These are phyloP conservation scores for Amphiprion percula DNA, from an alignment of 2,113 vertebrate species.

Conservation along the genomic window DNA sequence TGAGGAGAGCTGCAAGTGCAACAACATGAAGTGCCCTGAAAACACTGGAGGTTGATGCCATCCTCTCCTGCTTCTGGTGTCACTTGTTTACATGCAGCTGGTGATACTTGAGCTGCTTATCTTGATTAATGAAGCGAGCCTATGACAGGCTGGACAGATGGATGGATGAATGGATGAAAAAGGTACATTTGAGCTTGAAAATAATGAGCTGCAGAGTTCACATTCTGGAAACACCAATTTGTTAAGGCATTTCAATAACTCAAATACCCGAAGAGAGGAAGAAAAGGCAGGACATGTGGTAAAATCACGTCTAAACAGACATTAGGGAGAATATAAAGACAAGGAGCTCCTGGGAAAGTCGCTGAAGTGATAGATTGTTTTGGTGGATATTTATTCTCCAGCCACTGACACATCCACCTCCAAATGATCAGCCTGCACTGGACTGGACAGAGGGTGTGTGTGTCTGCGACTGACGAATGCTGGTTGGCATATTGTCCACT, in stretches of 20 bases:
- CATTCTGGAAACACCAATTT: neutral
- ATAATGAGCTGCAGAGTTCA: neutral
- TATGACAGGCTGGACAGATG: slow-evolving; percentile 24
- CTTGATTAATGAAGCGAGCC: slow-evolving; percentile 1
- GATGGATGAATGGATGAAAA: neutral
- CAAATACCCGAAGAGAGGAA: neutral
- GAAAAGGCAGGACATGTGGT: neutral
- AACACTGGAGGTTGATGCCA: slow-evolving; percentile 14
- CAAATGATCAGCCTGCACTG: neutral
- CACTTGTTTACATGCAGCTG: slow-evolving; percentile 14
- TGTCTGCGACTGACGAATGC: slow-evolving; percentile 34
- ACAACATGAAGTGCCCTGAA: neutral
- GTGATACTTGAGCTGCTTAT: neutral
- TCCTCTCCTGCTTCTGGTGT: slow-evolving; percentile 7
- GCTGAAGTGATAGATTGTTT: neutral
- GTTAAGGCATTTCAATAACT: neutral
- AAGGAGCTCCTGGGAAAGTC: too few relatives aligned
- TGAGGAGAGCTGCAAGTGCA: neutral
- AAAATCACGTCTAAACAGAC: neutral
- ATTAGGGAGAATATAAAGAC: neutral
- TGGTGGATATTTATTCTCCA: slow-evolving; percentile 29
- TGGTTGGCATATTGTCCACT: slow-evolving; percentile 38
- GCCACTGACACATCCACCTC: slow-evolving; percentile 11
- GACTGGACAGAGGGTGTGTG: neutral
- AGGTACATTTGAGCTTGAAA: neutral